Percentiles rank a stretch among this genome's conserved stretches.
Conservation (phyloP, 2,113 vertebrate genomes). For the Phocoena sinus region DNA sequence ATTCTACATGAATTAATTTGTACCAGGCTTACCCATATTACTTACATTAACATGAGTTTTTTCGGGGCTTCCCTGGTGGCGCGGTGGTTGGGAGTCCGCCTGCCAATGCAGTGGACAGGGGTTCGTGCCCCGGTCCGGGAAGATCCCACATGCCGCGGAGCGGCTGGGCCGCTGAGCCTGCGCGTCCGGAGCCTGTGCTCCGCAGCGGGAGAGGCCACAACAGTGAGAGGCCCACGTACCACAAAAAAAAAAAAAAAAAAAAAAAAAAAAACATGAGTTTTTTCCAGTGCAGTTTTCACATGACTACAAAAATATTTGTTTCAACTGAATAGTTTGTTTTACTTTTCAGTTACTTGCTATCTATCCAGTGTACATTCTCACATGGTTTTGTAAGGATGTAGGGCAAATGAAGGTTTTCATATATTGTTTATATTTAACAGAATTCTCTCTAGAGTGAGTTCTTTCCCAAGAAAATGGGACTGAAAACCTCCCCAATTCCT, state of each 20-base stretch:
- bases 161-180: no score
- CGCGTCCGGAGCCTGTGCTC: no score
- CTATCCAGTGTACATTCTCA: background rate
- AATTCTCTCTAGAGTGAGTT: background rate
- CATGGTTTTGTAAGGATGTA: background rate
- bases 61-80: no score
- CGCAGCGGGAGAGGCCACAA: no score
- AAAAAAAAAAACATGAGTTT: background rate
- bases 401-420: background rate
- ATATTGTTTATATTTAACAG: background rate
- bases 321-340: background rate
- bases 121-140: no score
- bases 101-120: no score
- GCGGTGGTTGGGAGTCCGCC: no score
- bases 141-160: no score
- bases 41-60: background rate
- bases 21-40: background rate
- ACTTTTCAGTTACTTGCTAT: background rate
- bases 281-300: background rate
- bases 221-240: no score
- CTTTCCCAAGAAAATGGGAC: background rate
- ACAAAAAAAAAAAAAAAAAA: no score
- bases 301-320: background rate
- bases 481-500: background rate
- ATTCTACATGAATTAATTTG: background rate